phyloP scores from a whole-genome alignment of 2,797 vertebrate species.

The Neostethus bicornis region DNA sequence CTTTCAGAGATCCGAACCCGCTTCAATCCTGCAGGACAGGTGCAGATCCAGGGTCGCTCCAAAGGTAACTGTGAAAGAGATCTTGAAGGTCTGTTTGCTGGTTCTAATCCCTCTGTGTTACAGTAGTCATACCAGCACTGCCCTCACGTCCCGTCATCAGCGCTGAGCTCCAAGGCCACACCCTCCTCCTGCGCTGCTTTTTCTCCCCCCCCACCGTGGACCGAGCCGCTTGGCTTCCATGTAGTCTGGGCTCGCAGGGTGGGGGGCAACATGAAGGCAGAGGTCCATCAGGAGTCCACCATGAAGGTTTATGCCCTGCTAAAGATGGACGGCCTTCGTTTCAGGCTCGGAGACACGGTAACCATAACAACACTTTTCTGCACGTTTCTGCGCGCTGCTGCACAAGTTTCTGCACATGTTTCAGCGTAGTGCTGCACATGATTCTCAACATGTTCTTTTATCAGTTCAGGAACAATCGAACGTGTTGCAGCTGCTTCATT shows the following conservation, averaged over 20 bases:
- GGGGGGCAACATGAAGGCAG: slow-evolving; percentile 75
- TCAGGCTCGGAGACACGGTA: slow-evolving; percentile 84
- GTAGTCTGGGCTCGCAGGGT: slow-evolving; percentile 80
- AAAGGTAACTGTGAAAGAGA: slow-evolving; percentile 60
- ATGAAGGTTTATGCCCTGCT: slow-evolving; percentile 66
- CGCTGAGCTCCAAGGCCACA: slow-evolving; percentile 73
- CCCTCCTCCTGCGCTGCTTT: slow-evolving; percentile 77
- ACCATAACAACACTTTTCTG: too few relatives aligned
- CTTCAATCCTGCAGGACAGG: slow-evolving; percentile 71
- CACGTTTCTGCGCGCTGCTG: too few relatives aligned
- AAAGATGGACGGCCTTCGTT: slow-evolving; percentile 84
- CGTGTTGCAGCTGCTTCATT: too few relatives aligned
- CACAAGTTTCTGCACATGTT: too few relatives aligned
- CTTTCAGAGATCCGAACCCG: slow-evolving; percentile 66
- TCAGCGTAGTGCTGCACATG: too few relatives aligned
- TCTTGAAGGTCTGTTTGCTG: too few relatives aligned
- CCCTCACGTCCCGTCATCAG: slow-evolving; percentile 71
- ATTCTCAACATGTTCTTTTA: too few relatives aligned
- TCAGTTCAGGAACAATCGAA: too few relatives aligned
- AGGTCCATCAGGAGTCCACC: slow-evolving; percentile 79
- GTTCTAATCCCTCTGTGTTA: slow-evolving; percentile 5
- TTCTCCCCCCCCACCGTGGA: slow-evolving; percentile 57
- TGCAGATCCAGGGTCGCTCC: slow-evolving; percentile 71
- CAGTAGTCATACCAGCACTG: slow-evolving; percentile 65
- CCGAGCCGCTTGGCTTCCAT: slow-evolving; percentile 53